phyloP scores from a whole-genome alignment of 2,797 vertebrate genomes.

The Phoebastria nigripes region DNA sequence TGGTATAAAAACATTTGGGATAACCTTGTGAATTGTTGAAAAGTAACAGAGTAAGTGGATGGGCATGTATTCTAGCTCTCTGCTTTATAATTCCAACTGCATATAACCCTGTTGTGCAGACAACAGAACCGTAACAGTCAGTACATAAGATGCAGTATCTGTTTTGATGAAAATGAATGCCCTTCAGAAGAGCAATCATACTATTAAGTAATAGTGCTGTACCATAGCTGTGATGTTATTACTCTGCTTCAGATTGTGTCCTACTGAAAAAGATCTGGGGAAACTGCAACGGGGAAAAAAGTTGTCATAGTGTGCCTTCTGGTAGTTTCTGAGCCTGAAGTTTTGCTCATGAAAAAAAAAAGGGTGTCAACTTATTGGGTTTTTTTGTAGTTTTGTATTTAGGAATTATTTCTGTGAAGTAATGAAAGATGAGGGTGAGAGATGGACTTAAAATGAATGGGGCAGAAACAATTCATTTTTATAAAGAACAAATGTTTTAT shows the following conservation, averaged over 20 bases:
- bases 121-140: neutral
- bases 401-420: neutral
- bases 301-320: neutral
- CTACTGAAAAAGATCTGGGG: neutral
- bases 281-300: neutral
- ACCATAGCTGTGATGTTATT: neutral
- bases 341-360: neutral
- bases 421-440: neutral
- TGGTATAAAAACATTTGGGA: slow-evolving; percentile 57
- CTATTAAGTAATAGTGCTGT: neutral
- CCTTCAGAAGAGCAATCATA: neutral
- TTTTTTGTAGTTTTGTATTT: neutral
- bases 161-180: neutral
- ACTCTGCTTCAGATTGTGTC: neutral
- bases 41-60: neutral
- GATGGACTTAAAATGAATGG: neutral
- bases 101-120: neutral
- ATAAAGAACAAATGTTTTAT: slow-evolving; percentile 5
- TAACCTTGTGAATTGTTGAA: slow-evolving; percentile 53
- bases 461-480: neutral
- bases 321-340: neutral
- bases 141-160: neutral
- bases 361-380: neutral
- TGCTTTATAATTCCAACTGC: slow-evolving; percentile 52
- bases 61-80: neutral